Conservation (phyloP, 2,888 invertebrate genomes). For the Quadroppia sp. region DNA sequence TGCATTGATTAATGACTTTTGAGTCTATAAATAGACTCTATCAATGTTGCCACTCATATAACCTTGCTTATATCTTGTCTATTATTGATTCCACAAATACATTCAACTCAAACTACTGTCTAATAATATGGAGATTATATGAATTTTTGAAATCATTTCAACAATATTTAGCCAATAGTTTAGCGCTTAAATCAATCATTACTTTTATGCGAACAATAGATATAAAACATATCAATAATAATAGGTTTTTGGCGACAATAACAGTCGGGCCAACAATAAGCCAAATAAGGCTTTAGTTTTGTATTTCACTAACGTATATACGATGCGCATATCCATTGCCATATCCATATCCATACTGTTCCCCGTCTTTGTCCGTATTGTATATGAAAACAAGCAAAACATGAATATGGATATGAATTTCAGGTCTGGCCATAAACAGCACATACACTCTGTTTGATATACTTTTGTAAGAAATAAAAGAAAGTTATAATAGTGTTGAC, state of each 20-base stretch:
- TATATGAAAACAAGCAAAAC: background rate
- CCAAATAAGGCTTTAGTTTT: background rate
- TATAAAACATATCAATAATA: background rate
- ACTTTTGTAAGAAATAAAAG: background rate
- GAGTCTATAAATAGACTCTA: too few species aligned
- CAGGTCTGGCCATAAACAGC: background rate
- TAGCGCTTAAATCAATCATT: too few species aligned
- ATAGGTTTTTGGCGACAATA: background rate
- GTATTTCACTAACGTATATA: background rate
- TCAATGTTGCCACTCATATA: too few species aligned
- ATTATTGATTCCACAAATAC: too few species aligned
- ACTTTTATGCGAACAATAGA: background rate
- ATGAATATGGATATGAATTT: constrained; percentile 4
- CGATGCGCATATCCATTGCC: too few species aligned
- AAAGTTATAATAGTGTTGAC: constrained; percentile 28
- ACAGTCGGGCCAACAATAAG: background rate
- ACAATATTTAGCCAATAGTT: too few species aligned
- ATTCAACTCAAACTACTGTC: too few species aligned
- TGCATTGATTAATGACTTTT: too few species aligned
- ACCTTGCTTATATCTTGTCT: too few species aligned
- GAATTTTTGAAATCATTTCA: too few species aligned
- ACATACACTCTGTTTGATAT: background rate
- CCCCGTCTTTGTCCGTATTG: background rate
- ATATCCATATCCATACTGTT: background rate
- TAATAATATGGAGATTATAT: too few species aligned